phyloP scores from a whole-genome alignment of 1,140 invertebrate genomes.

The Drosophila nigrodunni region DNA sequence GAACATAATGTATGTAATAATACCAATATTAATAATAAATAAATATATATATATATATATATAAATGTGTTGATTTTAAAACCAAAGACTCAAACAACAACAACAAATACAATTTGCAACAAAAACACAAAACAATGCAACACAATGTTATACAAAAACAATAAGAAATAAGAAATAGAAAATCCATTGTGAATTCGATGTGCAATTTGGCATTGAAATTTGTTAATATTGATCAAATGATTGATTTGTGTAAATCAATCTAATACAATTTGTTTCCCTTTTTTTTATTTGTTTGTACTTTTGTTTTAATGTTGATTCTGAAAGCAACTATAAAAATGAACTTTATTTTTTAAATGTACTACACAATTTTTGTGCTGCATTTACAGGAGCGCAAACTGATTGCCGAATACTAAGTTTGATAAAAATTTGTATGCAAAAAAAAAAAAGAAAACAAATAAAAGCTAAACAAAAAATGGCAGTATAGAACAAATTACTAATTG shows the following conservation, averaged over 20 bases:
- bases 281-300: slow-evolving; percentile 24
- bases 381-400: slow-evolving; percentile 52
- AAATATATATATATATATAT: slow-evolving; percentile 33
- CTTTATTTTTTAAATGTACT: slow-evolving; percentile 44
- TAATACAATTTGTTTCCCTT: not conserved
- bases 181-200: slow-evolving; percentile 9
- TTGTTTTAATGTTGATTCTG: slow-evolving; percentile 44
- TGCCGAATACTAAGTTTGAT: slow-evolving; percentile 50
- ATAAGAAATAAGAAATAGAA: slow-evolving; percentile 7
- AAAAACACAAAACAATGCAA: not conserved
- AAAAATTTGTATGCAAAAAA: slow-evolving; percentile 37
- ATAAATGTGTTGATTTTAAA: slow-evolving; percentile 77
- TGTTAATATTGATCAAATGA: slow-evolving; percentile 32
- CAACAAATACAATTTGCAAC: slow-evolving; percentile 58
- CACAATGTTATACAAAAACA: slow-evolving; percentile 33
- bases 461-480: slow-evolving; percentile 29
- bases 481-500: slow-evolving; percentile 69
- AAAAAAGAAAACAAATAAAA: not conserved
- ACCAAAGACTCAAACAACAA: slow-evolving; percentile 77
- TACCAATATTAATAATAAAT: slow-evolving; percentile 43
- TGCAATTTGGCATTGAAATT: slow-evolving; percentile 52
- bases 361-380: slow-evolving; percentile 51
- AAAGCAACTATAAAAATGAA: slow-evolving; percentile 43
- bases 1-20: slow-evolving; percentile 40
- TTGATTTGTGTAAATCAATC: slow-evolving; percentile 11